phyloP scores from a whole-genome alignment of 2,888 invertebrate species.

The Agrochola litura region DNA sequence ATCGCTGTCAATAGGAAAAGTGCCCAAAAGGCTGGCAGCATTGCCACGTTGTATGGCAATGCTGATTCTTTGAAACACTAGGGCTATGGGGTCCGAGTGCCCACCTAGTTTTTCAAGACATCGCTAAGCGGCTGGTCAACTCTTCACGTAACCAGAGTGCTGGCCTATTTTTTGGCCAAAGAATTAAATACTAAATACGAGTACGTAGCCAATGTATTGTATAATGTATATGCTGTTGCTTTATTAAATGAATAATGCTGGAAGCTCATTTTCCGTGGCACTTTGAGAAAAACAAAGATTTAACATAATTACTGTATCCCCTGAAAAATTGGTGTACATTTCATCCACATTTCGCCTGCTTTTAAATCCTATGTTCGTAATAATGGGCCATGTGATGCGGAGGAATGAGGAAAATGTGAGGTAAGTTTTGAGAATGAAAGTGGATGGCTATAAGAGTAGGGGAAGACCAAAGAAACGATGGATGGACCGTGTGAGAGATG shows the following conservation, averaged over 20 bases:
- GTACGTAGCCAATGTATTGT: not conserved
- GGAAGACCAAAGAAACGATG: not conserved
- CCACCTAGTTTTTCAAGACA: too few species aligned
- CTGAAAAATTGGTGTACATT: not conserved
- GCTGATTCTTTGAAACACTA: too few species aligned
- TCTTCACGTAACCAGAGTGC: too few species aligned
- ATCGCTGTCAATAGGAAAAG: too few species aligned
- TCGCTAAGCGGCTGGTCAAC: too few species aligned
- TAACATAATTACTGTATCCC: not conserved
- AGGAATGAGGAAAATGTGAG: not conserved
- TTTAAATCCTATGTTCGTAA: too few species aligned
- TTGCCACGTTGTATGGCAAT: too few species aligned
- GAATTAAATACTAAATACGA: not conserved
- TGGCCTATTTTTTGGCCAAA: too few species aligned
- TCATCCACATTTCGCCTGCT: not conserved
- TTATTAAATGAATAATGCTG: not conserved
- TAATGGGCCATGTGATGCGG: not conserved
- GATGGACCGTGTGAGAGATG: not conserved
- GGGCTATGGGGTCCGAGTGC: too few species aligned
- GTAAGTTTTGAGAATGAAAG: not conserved
- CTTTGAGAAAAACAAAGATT: not conserved
- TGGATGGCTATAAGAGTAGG: not conserved
- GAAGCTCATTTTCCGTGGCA: not conserved
- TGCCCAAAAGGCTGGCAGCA: too few species aligned
- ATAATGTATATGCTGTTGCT: not conserved